Percentiles rank a stretch among this genome's conserved stretches.
Evolutionary conservation across 2,113 vertebrate genomes (phyloP).

Genomic region (Clarias gariepinus): DNA sequence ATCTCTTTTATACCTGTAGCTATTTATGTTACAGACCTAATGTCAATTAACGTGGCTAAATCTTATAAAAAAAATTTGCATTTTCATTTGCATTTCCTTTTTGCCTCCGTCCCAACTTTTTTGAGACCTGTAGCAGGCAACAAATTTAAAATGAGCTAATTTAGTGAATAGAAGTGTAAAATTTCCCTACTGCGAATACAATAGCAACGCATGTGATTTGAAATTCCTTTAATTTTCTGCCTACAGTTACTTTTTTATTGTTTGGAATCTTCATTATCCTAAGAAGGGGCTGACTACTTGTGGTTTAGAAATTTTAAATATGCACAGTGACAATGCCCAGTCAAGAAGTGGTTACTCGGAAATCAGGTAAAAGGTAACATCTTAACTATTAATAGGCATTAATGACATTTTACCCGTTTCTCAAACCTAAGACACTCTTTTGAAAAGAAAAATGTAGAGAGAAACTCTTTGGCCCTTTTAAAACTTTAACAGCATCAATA

Average conservation of each 20-base stretch:
- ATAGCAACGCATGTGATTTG: too few relatives aligned
- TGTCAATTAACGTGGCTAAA: too few relatives aligned
- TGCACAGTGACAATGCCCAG: not conserved
- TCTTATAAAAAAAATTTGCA: too few relatives aligned
- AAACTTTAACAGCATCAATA: not conserved
- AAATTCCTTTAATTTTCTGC: too few relatives aligned
- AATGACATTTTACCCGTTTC: not conserved
- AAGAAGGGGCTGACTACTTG: not conserved
- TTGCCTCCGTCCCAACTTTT: too few relatives aligned
- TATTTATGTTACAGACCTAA: too few relatives aligned
- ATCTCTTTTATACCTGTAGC: too few relatives aligned
- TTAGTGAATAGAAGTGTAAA: too few relatives aligned
- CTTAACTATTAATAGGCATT: not conserved
- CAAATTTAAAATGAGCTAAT: too few relatives aligned
- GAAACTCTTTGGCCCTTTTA: not conserved
- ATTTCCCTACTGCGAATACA: too few relatives aligned
- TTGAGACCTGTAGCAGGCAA: too few relatives aligned
- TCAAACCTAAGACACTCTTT: not conserved
- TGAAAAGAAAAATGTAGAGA: not conserved
- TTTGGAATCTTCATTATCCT: not conserved
- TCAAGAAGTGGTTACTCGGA: not conserved
- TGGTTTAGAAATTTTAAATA: not conserved
- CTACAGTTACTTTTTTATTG: not conserved
- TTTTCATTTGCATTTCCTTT: too few relatives aligned
- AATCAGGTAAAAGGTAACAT: not conserved